These are phyloP conservation scores for Coregonus sp. DNA, from an alignment of 2,797 vertebrate species.

Conservation along the genomic window DNA sequence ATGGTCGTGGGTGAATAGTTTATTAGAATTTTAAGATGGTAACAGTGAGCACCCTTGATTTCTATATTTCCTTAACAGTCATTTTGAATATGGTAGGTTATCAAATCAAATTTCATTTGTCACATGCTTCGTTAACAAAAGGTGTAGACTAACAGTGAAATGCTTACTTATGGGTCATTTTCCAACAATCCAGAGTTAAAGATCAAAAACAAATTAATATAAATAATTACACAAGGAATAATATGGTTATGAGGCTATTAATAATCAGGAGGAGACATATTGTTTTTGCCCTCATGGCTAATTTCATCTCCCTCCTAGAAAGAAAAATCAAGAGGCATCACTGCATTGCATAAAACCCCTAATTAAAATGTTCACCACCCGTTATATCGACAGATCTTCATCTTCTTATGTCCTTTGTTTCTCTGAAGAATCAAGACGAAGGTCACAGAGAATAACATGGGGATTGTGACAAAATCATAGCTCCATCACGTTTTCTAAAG, in stretches of 20 bases:
- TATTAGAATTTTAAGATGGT: slow-evolving; percentile 47
- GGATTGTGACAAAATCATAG: slow-evolving; percentile 1
- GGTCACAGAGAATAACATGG: slow-evolving; percentile 57
- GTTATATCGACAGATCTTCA: slow-evolving; percentile 48
- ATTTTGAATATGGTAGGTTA: slow-evolving; percentile 66
- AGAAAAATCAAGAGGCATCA: slow-evolving; percentile 74
- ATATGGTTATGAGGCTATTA: slow-evolving; percentile 62
- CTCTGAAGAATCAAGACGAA: slow-evolving; percentile 67
- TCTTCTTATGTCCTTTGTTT: slow-evolving; percentile 41
- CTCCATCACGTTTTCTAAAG: slow-evolving; percentile 19
- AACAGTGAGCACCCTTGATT: slow-evolving; percentile 50
- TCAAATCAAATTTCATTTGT: not conserved
- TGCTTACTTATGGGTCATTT: too few relatives aligned
- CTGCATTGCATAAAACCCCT: slow-evolving; percentile 12
- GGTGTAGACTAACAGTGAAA: too few relatives aligned
- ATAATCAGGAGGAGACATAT: slow-evolving; percentile 73
- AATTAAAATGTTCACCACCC: slow-evolving; percentile 42
- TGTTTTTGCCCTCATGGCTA: slow-evolving; percentile 46
- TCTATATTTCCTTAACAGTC: slow-evolving; percentile 57
- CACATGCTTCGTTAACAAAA: too few relatives aligned
- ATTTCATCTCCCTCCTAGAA: slow-evolving; percentile 54
- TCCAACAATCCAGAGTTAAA: too few relatives aligned
- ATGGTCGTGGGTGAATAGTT: slow-evolving; percentile 63
- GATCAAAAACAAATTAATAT: too few relatives aligned
- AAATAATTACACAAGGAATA: too few relatives aligned